Evolutionary conservation across 2,888 invertebrate genomes (phyloP).

Genomic region (Polyommatus iphigenia): DNA sequence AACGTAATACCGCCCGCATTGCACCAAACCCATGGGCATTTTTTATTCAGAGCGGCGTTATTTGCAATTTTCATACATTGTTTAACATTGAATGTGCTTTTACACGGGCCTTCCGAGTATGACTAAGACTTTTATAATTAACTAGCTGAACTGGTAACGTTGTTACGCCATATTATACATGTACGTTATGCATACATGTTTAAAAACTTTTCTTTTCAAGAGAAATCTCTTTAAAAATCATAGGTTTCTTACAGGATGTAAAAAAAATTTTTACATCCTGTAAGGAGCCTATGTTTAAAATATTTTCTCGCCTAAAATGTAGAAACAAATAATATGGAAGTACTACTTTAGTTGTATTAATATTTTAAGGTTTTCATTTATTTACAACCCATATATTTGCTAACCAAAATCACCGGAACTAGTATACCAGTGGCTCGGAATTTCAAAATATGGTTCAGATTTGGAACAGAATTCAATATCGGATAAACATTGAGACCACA

Average conservation of each 20-base stretch:
- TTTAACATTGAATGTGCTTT: conserved; percentile 22
- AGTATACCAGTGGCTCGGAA: not conserved
- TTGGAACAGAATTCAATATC: conserved; percentile 15
- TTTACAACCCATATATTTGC: not conserved
- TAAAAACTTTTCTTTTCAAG: no score
- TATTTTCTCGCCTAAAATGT: no score
- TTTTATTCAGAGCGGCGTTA: conserved; percentile 32
- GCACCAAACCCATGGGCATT: conserved; percentile 40
- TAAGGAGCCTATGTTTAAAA: no score
- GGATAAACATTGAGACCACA: conserved; percentile 25
- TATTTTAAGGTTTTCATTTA: not conserved
- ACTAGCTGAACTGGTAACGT: not conserved
- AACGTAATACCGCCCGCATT: conserved; percentile 36
- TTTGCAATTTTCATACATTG: conserved; percentile 30
- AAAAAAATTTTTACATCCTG: no score
- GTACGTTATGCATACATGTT: no score
- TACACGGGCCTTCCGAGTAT: not conserved
- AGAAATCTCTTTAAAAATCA: no score
- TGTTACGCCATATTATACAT: not conserved
- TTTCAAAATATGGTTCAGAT: not conserved
- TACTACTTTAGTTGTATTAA: not conserved
- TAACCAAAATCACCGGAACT: not conserved
- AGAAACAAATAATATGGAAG: no score
- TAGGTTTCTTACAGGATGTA: no score
- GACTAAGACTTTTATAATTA: not conserved